Evolutionary conservation across 2,113 vertebrate species (phyloP), one percentile per base, ranked within the genome.

Genomic region (Peromyscus leucopus): DNA sequence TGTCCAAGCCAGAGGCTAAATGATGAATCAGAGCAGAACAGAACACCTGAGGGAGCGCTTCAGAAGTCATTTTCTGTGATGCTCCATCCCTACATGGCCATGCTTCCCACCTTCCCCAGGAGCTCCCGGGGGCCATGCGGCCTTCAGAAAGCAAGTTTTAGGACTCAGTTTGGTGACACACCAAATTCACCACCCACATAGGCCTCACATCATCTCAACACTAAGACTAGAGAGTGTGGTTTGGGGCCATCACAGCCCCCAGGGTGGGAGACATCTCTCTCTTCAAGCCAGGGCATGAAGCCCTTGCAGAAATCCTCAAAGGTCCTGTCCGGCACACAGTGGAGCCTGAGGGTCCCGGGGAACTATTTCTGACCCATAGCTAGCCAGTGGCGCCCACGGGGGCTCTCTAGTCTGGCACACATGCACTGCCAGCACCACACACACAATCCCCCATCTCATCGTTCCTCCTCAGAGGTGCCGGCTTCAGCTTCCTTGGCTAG

Each of bases 41-140:
- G 31, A 78, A 21, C 1, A 1, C 12, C 61, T 51, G 5, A 36
- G 11, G 28, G 59, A 39, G 6, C 42, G 11, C 42, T 26, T 59
- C 8, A 59, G 84, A 88, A 19, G 28, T 15, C 75, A 8, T 7
- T 0, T 1, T 19, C 46, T 21, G 33, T 17, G 67, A 10, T 1
- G 7, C 5, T 46, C 39, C n/a, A 2, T 22, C 48, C 71, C 15
- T 7, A 19, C 10, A 3, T 0, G 1, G 16, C 90, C 28, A 6
- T 3, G 1, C 19, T 33, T 24, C 84, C 89, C 19, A 17, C 72
- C 90, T 80, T 33, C 84, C 24, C 1, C 0, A 36, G 36, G 48
- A 71, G 33, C 65, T 36, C 42, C 85, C 21, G 28, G 0, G 13
- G 51, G 2, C 59, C 42, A 0, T 0, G 21, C 9, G 19, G 69